Evolutionary conservation across 2,797 vertebrate genomes (phyloP), one percentile per base, ranked within the genome.

Genomic region (Poeciliopsis paucimaculata): DNA sequence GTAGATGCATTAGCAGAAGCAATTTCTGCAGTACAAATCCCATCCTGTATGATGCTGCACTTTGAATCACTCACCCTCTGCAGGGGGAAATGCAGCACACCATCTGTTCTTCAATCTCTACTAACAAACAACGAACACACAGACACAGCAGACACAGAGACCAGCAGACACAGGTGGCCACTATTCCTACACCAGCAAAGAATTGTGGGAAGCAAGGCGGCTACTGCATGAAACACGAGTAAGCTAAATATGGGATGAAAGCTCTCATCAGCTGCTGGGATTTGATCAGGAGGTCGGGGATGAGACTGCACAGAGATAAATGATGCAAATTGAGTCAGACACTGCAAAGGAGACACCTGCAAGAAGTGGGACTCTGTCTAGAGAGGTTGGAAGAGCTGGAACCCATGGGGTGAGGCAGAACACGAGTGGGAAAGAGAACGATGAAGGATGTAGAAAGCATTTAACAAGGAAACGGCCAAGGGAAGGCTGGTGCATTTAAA

Each of bases 51-150:
- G 90, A 92, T 91, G 86, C 88, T 90, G 91, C 88, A 92, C 87
- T 92, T 84, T 90, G 88, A 86, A 84, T 84, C 88, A 72, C 81
- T 86, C 84, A 77, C 86, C 57, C 90, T 93, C 91, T 81, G 89
- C 88, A 83, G 93, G 90, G 88, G 82, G 45, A 88, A 88, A 90
- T 68, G 72, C 87, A 88, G 83, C 79, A 4, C 79, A 77, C 94
- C 94, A 95, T 95, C 94, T 95, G 94, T 91, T 93, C 90, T 51
- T 83, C 62, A 26, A 91, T 88, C 84, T 87, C 88, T 82, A 46
- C 86, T 82, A 92, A 90, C 90, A 90, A 91, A 93, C 86, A 91
- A 78, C 82, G 81, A 64, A 85, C 81, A 82, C 77, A 87, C 88
- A 78, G 41, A 78, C 84, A 26, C 80, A 83, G 86, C 82, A 45